A percentile compares a stretch with the other conserved stretches of the same genome.
Conservation (phyloP, 2,113 vertebrate species). For the Clupea harengus region DNA sequence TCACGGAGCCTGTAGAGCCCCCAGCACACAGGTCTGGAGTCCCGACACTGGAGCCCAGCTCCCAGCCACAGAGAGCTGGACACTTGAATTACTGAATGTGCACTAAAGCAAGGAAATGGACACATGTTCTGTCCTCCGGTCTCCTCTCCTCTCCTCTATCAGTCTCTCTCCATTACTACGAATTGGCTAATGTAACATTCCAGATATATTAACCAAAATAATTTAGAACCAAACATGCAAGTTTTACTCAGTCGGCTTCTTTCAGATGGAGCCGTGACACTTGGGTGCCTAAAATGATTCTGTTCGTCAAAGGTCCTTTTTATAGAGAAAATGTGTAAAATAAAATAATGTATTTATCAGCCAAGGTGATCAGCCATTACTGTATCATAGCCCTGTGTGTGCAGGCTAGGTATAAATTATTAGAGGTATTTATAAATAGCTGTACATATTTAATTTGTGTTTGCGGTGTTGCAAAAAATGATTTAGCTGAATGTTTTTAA, state of each 20-base stretch:
- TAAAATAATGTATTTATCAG: slow-evolving; percentile 52
- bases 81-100: slow-evolving; percentile 42
- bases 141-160: neutral
- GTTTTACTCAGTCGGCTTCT: slow-evolving; percentile 30
- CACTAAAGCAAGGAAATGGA: slow-evolving; percentile 22
- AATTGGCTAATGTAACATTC: slow-evolving; percentile 71
- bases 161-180: slow-evolving; percentile 26
- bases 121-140: slow-evolving; percentile 22
- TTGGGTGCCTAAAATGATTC: slow-evolving; percentile 48
- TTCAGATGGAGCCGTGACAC: slow-evolving; percentile 35
- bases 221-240: slow-evolving; percentile 43
- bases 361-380: slow-evolving; percentile 21
- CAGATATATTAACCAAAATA: slow-evolving; percentile 62
- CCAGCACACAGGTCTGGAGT: slow-evolving; percentile 7
- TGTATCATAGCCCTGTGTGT: slow-evolving; percentile 50
- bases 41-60: slow-evolving; percentile 38
- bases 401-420: slow-evolving; percentile 62
- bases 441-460: slow-evolving; percentile 82
- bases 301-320: slow-evolving; percentile 28
- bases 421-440: slow-evolving; percentile 73
- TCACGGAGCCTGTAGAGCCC: neutral
- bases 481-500: slow-evolving; percentile 57
- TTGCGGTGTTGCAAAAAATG: slow-evolving; percentile 76
- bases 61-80: slow-evolving; percentile 29
- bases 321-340: slow-evolving; percentile 36